A percentile compares a stretch with the other conserved stretches of the same genome.
Conservation (phyloP, 1,140 invertebrate species). For the Dendroctonus valens region DNA sequence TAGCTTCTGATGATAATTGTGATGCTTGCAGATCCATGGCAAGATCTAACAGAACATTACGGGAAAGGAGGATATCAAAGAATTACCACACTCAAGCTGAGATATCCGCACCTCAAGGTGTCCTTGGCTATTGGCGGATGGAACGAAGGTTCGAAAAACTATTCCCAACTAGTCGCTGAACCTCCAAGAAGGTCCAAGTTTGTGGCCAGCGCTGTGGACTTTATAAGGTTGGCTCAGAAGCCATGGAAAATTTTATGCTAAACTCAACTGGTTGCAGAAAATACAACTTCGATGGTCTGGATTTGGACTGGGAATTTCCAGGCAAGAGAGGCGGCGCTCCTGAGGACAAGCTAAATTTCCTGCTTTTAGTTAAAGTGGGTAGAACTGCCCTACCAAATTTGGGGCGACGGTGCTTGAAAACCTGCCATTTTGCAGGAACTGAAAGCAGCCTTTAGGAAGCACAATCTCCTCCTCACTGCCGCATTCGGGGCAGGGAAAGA, state of each 20-base stretch:
- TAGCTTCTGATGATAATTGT: no score
- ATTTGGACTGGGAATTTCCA: constrained; percentile 85
- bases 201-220: constrained; percentile 60
- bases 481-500: constrained; percentile 71
- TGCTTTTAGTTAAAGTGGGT: constrained; percentile 67
- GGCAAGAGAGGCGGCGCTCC: constrained; percentile 68
- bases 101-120: constrained; percentile 73
- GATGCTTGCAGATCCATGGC: constrained; percentile 64
- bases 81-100: constrained; percentile 63
- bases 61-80: constrained; percentile 71
- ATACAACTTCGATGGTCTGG: constrained; percentile 79
- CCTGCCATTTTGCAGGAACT: constrained; percentile 61
- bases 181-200: constrained; percentile 60
- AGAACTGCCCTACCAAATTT: background rate
- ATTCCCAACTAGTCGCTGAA: constrained; percentile 69
- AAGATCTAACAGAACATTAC: constrained; percentile 72
- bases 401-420: no score
- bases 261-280: constrained; percentile 51
- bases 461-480: constrained; percentile 68
- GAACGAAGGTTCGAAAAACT: constrained; percentile 82
- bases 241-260: background rate
- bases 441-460: constrained; percentile 58
- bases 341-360: constrained; percentile 76
- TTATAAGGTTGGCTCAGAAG: constrained; percentile 57
- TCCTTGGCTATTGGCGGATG: constrained; percentile 83